phyloP scores from a whole-genome alignment of 2,888 invertebrate genomes.

The Scaptomyza tumidula region DNA sequence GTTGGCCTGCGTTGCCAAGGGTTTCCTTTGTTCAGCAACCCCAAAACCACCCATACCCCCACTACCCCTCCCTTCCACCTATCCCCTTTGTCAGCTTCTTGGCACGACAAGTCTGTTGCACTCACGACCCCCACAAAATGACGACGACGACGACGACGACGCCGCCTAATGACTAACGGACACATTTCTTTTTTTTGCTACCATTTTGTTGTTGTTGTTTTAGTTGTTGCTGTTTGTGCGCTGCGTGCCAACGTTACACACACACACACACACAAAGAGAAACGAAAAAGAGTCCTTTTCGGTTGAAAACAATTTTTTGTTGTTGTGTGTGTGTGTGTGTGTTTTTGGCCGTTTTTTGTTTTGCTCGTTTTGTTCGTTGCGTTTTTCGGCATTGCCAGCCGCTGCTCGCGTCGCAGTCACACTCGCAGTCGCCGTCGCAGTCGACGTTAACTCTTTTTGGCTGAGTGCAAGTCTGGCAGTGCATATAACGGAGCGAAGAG shows the following conservation, averaged over 20 bases:
- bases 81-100: constrained; percentile 22
- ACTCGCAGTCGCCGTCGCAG: not conserved
- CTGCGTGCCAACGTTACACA: constrained; percentile 62
- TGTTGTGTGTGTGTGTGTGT: constrained; percentile 23
- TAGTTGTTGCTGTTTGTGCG: constrained; percentile 65
- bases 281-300: constrained; percentile 2
- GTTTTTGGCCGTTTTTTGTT: constrained; percentile 69
- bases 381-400: constrained; percentile 47
- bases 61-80: not conserved
- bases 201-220: constrained; percentile 39
- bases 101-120: constrained; percentile 74
- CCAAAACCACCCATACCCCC: constrained; percentile 2
- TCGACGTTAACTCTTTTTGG: not conserved
- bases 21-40: constrained; percentile 80
- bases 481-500: constrained; percentile 23
- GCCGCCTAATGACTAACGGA: constrained; percentile 77
- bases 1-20: constrained; percentile 82
- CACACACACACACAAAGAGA: constrained; percentile 5
- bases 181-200: constrained; percentile 48
- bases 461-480: constrained; percentile 22
- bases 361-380: constrained; percentile 80
- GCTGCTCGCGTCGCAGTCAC: constrained; percentile 11
- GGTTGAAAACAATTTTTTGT: constrained; percentile 32
- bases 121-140: constrained; percentile 67
- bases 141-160: constrained; percentile 35